A percentile compares a stretch with the other conserved stretches of the same genome.
phyloP scores from a whole-genome alignment of 2,797 vertebrate species.

The Chromis chromis region DNA sequence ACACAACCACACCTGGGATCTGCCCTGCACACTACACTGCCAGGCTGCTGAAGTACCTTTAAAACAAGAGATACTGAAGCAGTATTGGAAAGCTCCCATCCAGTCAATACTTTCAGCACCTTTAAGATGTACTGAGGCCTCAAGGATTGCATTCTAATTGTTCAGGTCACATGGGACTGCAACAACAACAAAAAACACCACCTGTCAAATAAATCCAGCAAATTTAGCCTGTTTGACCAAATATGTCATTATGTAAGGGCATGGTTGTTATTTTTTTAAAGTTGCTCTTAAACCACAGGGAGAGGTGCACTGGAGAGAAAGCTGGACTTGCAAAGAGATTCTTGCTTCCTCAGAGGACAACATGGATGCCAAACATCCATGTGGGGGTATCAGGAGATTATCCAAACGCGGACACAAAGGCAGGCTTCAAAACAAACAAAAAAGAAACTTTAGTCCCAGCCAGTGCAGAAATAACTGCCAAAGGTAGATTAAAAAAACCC shows the following conservation, averaged over 20 bases:
- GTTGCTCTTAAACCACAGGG: neutral
- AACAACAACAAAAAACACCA: neutral
- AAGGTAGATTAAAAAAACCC: no score
- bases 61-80: conserved; percentile 6
- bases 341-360: neutral
- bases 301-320: neutral
- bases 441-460: no score
- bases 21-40: conserved; percentile 13
- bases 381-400: neutral
- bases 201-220: neutral
- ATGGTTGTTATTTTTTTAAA: no score
- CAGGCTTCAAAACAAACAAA: no score
- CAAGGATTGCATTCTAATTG: conserved; percentile 1
- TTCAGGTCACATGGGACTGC: conserved; percentile 5
- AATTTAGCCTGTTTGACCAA: neutral
- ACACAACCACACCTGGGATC: conserved; percentile 50
- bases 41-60: conserved; percentile 7
- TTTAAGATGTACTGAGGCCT: conserved; percentile 9
- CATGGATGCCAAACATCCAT: neutral
- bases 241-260: neutral
- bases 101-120: conserved; percentile 29
- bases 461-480: no score
- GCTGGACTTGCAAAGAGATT: neutral
- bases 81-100: conserved; percentile 26
- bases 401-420: no score